These are phyloP conservation scores for Ramazzottius varieornatus DNA, from an alignment of 2,888 invertebrate species.

Conservation along the genomic window DNA sequence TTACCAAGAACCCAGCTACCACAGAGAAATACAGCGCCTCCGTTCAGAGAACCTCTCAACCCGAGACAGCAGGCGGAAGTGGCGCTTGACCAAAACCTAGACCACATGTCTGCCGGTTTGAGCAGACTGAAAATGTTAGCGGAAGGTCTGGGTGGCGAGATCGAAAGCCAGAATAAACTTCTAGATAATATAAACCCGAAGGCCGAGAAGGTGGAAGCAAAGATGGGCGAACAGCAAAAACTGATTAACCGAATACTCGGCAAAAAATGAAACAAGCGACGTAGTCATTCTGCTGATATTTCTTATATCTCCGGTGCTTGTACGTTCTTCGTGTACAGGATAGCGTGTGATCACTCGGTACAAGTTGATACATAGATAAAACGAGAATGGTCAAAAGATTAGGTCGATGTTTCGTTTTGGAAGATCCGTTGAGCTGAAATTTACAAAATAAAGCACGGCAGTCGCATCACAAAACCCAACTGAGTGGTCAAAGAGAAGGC, in stretches of 20 bases:
- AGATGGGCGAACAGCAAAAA: slow-evolving; percentile 9
- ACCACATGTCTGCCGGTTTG: slow-evolving; percentile 7
- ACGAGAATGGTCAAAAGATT: too few species aligned
- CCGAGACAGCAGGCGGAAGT: not conserved
- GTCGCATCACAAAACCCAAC: too few species aligned
- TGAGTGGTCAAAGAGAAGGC: too few species aligned
- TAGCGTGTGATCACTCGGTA: too few species aligned
- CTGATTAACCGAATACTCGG: slow-evolving; percentile 20
- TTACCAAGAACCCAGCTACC: not conserved
- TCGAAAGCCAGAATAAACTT: slow-evolving; percentile 9
- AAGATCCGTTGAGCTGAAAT: too few species aligned
- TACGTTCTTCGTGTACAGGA: too few species aligned
- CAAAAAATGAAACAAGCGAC: too few species aligned
- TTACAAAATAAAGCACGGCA: too few species aligned
- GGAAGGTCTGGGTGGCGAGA: slow-evolving; percentile 8
- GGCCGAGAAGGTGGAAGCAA: slow-evolving; percentile 7
- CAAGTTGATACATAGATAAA: too few species aligned
- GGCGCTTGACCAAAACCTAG: slow-evolving; percentile 4
- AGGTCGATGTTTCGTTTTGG: too few species aligned
- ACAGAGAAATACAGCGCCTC: not conserved
- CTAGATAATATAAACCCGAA: slow-evolving; percentile 7
- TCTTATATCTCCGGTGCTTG: too few species aligned
- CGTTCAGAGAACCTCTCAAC: not conserved
- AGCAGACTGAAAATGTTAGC: slow-evolving; percentile 7
- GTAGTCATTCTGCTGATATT: too few species aligned